Evolutionary conservation across 2,113 vertebrate species (phyloP).

Genomic region (Tursiops truncatus): DNA sequence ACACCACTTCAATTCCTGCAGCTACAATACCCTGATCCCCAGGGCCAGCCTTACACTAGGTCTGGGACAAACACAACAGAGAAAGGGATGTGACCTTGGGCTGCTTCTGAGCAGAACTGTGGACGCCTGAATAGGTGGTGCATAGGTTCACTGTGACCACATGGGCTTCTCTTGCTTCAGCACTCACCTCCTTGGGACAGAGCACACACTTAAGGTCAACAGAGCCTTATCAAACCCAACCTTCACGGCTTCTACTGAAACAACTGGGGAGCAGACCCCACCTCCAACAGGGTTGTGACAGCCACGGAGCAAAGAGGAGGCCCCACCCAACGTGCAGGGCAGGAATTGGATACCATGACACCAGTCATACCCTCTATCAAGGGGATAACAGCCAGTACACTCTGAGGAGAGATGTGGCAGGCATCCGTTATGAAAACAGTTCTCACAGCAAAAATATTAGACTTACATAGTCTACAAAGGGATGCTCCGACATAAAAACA

Average conservation of each 20-base stretch:
- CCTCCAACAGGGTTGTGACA: neutral
- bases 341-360: neutral
- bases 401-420: neutral
- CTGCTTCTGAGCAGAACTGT: neutral
- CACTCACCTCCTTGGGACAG: neutral
- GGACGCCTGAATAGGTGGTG: neutral
- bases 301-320: neutral
- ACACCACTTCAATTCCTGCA: neutral
- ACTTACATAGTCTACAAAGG: neutral
- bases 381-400: neutral
- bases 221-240: neutral
- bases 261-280: neutral
- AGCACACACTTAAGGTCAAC: neutral
- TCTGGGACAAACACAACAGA: neutral
- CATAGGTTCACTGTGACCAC: neutral
- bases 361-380: too few species aligned
- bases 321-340: neutral
- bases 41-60: neutral
- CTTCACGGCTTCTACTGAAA: neutral
- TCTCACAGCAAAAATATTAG: neutral
- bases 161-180: neutral
- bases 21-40: neutral
- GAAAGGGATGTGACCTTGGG: neutral
- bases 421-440: neutral
- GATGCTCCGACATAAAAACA: neutral